These are phyloP conservation scores for Marronus borbonicus DNA, from an alignment of 2,888 invertebrate genomes.

Conservation along the genomic window DNA sequence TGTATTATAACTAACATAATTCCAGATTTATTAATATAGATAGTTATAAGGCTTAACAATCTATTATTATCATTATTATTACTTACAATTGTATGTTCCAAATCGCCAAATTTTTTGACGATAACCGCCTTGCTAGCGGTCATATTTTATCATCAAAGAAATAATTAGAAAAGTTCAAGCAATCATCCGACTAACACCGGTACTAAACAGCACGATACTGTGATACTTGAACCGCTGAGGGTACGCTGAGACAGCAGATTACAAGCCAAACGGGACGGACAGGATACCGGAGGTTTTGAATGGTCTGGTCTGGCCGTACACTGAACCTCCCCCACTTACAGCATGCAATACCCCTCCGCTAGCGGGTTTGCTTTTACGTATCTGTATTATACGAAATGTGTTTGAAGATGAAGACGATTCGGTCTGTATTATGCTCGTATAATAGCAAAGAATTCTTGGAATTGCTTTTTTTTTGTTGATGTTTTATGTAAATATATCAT, in stretches of 20 bases:
- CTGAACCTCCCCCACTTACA: constrained; percentile 33
- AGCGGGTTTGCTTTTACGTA: too few species aligned
- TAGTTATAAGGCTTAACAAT: too few species aligned
- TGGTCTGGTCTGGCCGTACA: neutral
- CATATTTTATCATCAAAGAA: constrained; percentile 7
- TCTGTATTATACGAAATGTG: too few species aligned
- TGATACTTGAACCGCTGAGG: neutral
- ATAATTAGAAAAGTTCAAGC: neutral
- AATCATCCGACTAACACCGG: neutral
- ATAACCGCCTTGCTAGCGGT: constrained; percentile 51
- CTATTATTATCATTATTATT: neutral
- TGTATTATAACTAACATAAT: too few species aligned
- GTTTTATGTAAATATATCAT: too few species aligned
- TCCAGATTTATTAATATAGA: too few species aligned
- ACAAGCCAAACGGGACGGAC: constrained; percentile 1
- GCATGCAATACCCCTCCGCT: too few species aligned
- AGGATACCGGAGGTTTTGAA: constrained; percentile 9
- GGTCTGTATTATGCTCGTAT: too few species aligned
- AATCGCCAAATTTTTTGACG: constrained; percentile 54
- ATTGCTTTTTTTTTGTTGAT: too few species aligned
- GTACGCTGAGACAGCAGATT: constrained; percentile 6
- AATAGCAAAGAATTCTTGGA: too few species aligned
- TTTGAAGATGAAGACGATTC: too few species aligned
- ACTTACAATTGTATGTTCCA: constrained; percentile 52
- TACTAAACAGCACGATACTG: neutral